Evolutionary conservation across 1,140 invertebrate species (phyloP).

Genomic region (Lepeophtheirus salmonis): DNA sequence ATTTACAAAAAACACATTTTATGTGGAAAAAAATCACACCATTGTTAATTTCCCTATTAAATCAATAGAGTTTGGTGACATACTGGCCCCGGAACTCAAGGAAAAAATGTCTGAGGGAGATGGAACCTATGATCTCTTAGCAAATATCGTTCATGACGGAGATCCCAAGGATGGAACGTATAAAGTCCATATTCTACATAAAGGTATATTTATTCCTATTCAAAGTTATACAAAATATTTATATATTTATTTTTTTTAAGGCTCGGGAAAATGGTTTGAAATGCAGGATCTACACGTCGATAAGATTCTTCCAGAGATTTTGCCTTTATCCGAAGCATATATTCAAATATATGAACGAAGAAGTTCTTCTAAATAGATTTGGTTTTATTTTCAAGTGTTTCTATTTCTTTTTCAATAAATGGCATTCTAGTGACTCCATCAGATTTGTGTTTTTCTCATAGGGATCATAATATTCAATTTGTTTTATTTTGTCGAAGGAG

Average conservation of each 20-base stretch:
- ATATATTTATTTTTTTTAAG: constrained; percentile 30
- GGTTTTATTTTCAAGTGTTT: too few relatives aligned
- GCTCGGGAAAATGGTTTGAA: constrained; percentile 65
- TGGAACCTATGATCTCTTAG: constrained; percentile 84
- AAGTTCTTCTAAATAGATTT: too few relatives aligned
- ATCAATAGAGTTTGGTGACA: constrained; percentile 95
- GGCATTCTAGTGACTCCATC: too few relatives aligned
- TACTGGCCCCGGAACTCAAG: constrained; percentile 59
- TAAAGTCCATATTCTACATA: constrained; percentile 78
- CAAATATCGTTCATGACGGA: constrained; percentile 96
- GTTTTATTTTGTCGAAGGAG: too few relatives aligned
- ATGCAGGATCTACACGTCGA: constrained; percentile 97
- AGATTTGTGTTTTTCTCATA: too few relatives aligned
- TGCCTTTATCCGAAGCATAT: constrained; percentile 94
- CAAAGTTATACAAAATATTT: background rate
- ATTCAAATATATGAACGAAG: constrained; percentile 44
- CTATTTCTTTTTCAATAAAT: too few relatives aligned
- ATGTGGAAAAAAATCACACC: constrained; percentile 96
- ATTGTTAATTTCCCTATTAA: constrained; percentile 99
- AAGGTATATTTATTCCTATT: constrained; percentile 40
- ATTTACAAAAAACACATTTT: constrained; percentile 98
- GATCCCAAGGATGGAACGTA: constrained; percentile 84
- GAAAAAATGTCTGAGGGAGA: constrained; percentile 37
- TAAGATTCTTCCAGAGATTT: constrained; percentile 96
- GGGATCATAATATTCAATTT: too few relatives aligned